phyloP scores from a whole-genome alignment of 1,140 invertebrate species.

The Drosophila parabipectinata region DNA sequence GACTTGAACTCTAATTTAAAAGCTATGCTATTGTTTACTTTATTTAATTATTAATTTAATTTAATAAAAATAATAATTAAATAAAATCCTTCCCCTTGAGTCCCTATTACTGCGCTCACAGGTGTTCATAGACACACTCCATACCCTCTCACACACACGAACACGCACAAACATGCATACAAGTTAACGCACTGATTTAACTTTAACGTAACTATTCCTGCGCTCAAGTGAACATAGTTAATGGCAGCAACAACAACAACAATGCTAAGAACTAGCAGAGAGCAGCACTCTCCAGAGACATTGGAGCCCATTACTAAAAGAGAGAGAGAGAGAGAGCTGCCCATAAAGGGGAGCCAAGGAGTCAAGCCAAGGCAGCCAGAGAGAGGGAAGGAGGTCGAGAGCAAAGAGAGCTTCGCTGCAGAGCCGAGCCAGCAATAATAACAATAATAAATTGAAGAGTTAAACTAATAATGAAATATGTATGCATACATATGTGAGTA shows the following conservation, averaged over 20 bases:
- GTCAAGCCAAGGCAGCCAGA: conserved; percentile 27
- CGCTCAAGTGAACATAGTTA: conserved; percentile 69
- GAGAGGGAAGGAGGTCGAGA: conserved; percentile 24
- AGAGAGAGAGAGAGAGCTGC: conserved; percentile 16
- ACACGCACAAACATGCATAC: conserved; percentile 42
- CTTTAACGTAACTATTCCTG: conserved; percentile 78
- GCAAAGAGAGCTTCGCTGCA: conserved; percentile 6
- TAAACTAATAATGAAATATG: conserved; percentile 77
- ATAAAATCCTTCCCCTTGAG: neutral
- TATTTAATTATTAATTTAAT: too few relatives aligned
- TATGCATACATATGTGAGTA: conserved; percentile 6
- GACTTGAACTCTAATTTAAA: too few relatives aligned
- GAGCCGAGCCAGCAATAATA: conserved; percentile 60
- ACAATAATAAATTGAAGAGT: conserved; percentile 82
- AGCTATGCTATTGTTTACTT: too few relatives aligned
- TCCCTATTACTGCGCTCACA: neutral
- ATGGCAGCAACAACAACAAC: conserved; percentile 49
- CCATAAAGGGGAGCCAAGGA: conserved; percentile 17
- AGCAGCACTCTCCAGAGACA: neutral
- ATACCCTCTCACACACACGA: conserved; percentile 4
- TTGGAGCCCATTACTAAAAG: neutral
- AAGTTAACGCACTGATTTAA: conserved; percentile 73
- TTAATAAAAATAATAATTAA: too few relatives aligned
- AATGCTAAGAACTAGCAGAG: conserved; percentile 30
- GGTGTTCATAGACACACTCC: neutral